These are phyloP conservation scores for Oncorhynchus nerka DNA, from an alignment of 2,113 vertebrate genomes.

Conservation along the genomic window DNA sequence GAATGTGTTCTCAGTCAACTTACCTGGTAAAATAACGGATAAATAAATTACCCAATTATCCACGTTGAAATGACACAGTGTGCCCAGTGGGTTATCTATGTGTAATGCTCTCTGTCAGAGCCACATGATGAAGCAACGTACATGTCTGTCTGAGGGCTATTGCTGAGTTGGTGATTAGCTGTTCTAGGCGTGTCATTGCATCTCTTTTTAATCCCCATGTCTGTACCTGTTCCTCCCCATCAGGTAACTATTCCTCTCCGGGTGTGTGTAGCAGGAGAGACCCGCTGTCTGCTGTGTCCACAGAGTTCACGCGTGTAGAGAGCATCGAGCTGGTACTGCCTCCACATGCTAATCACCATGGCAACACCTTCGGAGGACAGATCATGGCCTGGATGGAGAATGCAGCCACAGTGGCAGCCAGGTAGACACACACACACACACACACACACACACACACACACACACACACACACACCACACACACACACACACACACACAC, in stretches of 20 bases:
- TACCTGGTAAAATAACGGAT: no score
- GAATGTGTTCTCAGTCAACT: no score
- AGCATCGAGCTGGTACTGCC: slow-evolving; percentile 81
- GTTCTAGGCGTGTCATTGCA: not conserved
- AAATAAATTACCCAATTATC: no score
- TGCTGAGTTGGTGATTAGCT: not conserved
- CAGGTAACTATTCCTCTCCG: not conserved
- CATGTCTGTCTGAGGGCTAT: no score
- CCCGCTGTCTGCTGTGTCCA: slow-evolving; percentile 41
- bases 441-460: no score
- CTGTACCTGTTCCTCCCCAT: not conserved
- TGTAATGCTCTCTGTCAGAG: no score
- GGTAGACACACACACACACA: slow-evolving; percentile 12
- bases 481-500: no score
- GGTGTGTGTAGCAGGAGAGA: slow-evolving; percentile 39
- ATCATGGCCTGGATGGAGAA: slow-evolving; percentile 86
- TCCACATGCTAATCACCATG: slow-evolving; percentile 80
- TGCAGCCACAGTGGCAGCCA: slow-evolving; percentile 78
- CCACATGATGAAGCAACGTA: no score
- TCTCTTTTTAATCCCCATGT: not conserved
- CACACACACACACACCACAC: no score
- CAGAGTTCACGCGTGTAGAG: slow-evolving; percentile 68
- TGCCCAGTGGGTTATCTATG: no score
- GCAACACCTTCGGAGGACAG: slow-evolving; percentile 81
- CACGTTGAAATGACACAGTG: no score